Percentiles rank a stretch among this genome's conserved stretches.
Conservation (phyloP, 2,888 invertebrate genomes). For the Dorcus hopei region DNA sequence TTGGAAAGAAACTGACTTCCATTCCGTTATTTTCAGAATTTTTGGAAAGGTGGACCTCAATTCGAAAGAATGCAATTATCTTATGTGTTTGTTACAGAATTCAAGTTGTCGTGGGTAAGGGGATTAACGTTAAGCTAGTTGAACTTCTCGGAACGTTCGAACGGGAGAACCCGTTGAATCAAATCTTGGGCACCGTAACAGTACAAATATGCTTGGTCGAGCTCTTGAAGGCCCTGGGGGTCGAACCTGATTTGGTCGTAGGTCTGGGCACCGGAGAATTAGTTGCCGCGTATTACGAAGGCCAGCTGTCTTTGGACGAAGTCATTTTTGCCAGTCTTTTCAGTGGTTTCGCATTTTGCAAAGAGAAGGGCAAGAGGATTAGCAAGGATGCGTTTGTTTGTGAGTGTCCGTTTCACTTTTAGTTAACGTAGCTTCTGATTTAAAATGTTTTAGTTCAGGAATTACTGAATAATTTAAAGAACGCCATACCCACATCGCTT, state of each 20-base stretch:
- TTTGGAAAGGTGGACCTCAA: slow-evolving; percentile 3
- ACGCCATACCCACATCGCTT: neutral
- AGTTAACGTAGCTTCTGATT: neutral
- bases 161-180: neutral
- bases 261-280: slow-evolving; percentile 58
- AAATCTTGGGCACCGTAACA: slow-evolving; percentile 42
- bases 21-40: slow-evolving; percentile 7
- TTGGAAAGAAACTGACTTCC: neutral
- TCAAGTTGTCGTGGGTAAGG: slow-evolving; percentile 3
- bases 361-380: neutral
- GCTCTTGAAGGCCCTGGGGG: slow-evolving; percentile 49
- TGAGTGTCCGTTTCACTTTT: no score
- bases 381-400: neutral
- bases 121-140: slow-evolving; percentile 4
- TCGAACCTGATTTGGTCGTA: slow-evolving; percentile 59
- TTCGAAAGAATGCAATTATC: neutral
- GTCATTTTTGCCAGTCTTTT: slow-evolving; percentile 46
- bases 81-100: slow-evolving; percentile 2
- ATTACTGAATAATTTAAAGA: neutral
- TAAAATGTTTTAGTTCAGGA: neutral
- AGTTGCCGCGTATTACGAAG: slow-evolving; percentile 5
- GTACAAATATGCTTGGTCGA: slow-evolving; percentile 52
- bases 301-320: slow-evolving; percentile 52
- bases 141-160: slow-evolving; percentile 5
- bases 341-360: neutral